Base-by-base conservation (phyloP, 2,113 vertebrate genomes). In the Hyaena hyaena region DNA sequence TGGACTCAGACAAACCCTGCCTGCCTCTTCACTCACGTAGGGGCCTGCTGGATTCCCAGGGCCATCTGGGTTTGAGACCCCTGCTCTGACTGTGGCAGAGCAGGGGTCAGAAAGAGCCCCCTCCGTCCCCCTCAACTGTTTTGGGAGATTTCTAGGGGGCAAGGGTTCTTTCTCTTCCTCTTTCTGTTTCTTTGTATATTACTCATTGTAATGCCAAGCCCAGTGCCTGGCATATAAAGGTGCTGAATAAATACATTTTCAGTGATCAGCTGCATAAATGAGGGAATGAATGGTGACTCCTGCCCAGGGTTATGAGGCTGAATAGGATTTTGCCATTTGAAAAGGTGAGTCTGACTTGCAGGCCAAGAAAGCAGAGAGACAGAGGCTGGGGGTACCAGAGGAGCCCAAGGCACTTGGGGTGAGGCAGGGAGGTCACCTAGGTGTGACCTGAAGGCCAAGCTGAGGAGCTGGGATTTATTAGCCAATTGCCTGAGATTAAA, bases 291-390 rank as follows among this genome's bases (percentile, higher is more conserved):
- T 43, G 31, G 45, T 4, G 8, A 11, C 0, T 0, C 10, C 1
- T 1, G 1, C 12, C 11, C 81, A 24, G 63, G 58, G 43, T 69
- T 65, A 26, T 4, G 33, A 92, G 66, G 43, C 43, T 33, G 74
- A 80, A 53, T 45, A 35, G 35, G 84, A 80, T 61, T 86, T 45
- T 92, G 66, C 50, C 43, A 15, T 55, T 68, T 85, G 69, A 71
- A 63, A 93, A 43, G 43, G 5, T 68, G 33, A 95, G 61, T 74
- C 65, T 77, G 58, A 61, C 15, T 35, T 79, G 66, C 33, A 61
- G 76, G 82, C 31, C 10, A 17, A 45, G 35, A 74, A 69, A 58
- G 33, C 69, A 83, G 76, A 71, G 50, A 48, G 26, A 23, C 31
- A 71, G 71, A 71, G 35, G 17, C 15, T 68, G 35, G 65, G 28